These are phyloP conservation scores for Pterocles burchelli DNA, from an alignment of 2,113 vertebrate species.

Conservation along the genomic window DNA sequence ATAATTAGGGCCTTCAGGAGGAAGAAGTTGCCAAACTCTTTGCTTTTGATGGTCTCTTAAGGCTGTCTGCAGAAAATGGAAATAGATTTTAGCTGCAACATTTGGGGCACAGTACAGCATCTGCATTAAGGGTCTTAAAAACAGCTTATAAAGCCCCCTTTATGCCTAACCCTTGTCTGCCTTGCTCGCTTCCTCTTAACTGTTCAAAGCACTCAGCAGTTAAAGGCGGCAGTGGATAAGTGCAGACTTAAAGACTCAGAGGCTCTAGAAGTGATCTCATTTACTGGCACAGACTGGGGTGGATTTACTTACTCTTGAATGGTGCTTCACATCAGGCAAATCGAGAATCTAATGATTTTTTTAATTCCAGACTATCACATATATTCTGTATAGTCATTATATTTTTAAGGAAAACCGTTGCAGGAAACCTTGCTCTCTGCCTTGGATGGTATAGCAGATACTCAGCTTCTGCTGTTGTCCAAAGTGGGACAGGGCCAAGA, in stretches of 20 bases:
- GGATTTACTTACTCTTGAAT: slow-evolving; percentile 1
- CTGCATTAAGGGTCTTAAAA: slow-evolving; percentile 38
- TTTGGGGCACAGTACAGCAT: slow-evolving; percentile 10
- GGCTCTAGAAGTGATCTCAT: not conserved
- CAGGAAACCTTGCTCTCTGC: not conserved
- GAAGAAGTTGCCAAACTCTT: slow-evolving; percentile 9
- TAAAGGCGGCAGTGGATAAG: slow-evolving; percentile 37
- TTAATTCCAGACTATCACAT: not conserved
- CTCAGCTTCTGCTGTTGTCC: not conserved
- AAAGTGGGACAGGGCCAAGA: not conserved
- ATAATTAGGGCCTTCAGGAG: slow-evolving; percentile 22
- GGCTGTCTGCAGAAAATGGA: slow-evolving; percentile 39
- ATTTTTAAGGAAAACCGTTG: not conserved
- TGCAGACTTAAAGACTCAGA: not conserved
- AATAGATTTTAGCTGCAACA: slow-evolving; percentile 53
- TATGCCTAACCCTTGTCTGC: slow-evolving; percentile 6
- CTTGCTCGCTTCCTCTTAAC: slow-evolving; percentile 19
- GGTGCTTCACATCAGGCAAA: not conserved
- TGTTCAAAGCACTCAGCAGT: slow-evolving; percentile 6
- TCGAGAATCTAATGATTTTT: not conserved
- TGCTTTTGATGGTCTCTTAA: not conserved
- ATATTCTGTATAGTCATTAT: not conserved
- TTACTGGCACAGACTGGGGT: not conserved
- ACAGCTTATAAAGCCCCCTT: slow-evolving; percentile 42
- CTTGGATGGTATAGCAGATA: accelerated